phyloP scores from a whole-genome alignment of 2,113 vertebrate species.

The Nymphicus hollandicus region DNA sequence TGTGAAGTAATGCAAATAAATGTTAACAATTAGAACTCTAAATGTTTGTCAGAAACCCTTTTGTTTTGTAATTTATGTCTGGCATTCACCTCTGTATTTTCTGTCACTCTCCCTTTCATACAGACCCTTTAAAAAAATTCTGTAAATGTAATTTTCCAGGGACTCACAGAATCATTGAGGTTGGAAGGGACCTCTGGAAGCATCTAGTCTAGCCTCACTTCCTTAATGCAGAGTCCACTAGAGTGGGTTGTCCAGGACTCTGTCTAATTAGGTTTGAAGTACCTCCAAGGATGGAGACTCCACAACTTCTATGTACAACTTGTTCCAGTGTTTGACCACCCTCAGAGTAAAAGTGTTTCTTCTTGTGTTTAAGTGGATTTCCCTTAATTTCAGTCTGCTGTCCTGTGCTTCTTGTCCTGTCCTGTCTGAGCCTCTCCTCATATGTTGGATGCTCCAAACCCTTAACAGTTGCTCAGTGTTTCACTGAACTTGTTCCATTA shows the following conservation, averaged over 20 bases:
- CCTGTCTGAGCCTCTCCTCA: neutral
- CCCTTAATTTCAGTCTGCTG: neutral
- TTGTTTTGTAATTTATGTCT: neutral
- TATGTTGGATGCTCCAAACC: neutral
- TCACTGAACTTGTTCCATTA: neutral
- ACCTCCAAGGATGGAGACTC: neutral
- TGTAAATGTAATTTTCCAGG: neutral
- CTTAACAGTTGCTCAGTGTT: neutral
- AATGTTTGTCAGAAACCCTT: neutral
- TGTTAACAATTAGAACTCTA: neutral
- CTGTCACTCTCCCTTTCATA: neutral
- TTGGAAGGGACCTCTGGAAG: neutral
- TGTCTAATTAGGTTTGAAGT: neutral
- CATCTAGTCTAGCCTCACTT: neutral
- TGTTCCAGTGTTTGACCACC: neutral
- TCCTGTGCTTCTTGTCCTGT: neutral
- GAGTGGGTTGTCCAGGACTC: rapidly evolving
- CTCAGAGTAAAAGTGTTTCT: neutral
- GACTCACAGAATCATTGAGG: neutral
- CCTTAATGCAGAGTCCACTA: neutral
- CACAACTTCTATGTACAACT: neutral
- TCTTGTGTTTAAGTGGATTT: neutral
- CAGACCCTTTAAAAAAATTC: neutral
- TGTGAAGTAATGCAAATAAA: neutral
- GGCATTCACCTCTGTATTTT: neutral